These are phyloP conservation scores for Zonotrichia leucophrys DNA, from an alignment of 2,113 vertebrate genomes.

Conservation along the genomic window DNA sequence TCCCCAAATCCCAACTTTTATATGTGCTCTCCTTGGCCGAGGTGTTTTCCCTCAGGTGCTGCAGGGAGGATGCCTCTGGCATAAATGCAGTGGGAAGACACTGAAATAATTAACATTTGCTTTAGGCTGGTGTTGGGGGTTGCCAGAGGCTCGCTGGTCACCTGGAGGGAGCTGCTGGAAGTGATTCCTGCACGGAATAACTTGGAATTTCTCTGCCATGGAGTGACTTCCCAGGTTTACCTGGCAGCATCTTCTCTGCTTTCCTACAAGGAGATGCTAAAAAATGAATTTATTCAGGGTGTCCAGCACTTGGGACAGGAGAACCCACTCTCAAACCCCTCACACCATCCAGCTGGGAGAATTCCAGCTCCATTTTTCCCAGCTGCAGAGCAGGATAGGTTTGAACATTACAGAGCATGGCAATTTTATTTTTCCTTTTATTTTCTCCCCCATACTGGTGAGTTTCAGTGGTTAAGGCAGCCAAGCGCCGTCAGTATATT, in stretches of 20 bases:
- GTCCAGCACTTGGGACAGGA: background rate
- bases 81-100: background rate
- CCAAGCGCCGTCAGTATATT: slow-evolving; percentile 6
- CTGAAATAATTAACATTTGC: background rate
- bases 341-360: background rate
- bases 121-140: background rate
- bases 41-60: background rate
- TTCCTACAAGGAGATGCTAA: background rate
- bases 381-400: background rate
- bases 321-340: background rate
- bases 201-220: background rate
- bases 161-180: background rate
- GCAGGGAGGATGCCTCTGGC: background rate
- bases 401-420: accelerated
- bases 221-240: background rate
- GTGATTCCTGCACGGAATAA: background rate
- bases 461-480: slow-evolving; percentile 39
- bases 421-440: background rate
- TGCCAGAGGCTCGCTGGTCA: background rate
- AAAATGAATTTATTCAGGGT: background rate
- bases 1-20: background rate
- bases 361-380: background rate
- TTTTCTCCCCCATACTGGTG: background rate
- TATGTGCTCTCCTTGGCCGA: background rate
- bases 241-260: background rate